Evolutionary conservation across 2,888 invertebrate genomes (phyloP), one percentile per base, ranked within the genome.

Genomic region (Erynnis tages): DNA sequence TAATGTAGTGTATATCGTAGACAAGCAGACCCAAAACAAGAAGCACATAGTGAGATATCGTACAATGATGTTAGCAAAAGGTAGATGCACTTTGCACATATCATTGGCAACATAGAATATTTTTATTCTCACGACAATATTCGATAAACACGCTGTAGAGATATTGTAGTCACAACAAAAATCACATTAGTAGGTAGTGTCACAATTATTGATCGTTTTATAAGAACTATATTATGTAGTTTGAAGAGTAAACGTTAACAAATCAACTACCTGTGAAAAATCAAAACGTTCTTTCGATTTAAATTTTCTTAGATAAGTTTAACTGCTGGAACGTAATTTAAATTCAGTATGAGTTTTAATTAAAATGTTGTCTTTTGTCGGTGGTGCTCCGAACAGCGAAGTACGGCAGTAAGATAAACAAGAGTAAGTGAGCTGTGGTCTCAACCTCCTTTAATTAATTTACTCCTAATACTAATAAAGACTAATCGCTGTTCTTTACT

Each of bases 341-440:
- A 23, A 43, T 23, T 10, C 35, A 55, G 21, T 57, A 59, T 60
- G 59, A 60, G 56, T 62, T 62, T 79, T 87, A 85, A 87, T 70
- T 78, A 76, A 81, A 84, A 63, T 82, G 71, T 89, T 88, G 74
- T 89, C 84, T 89, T 87, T 89, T 89, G 89, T 89, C 89, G 89
- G 89, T 89, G 89, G 89, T 86, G 89, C 83, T 79, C 80, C 82
- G 85, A 82, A 88, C 89, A 89, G 88, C 87, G 87, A 79, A 74
- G 84, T 82, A 80, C 86, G 82, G 85, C 82, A 82, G 79, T 50
- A 50, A 52, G 73, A 74, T 87, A 79, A 75, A 85, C 73, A 76
- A 73, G 80, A 86, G 89, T 89, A 89, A 89, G 89, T 89, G 87
- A 89, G 88, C 83, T 89, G 89, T 89, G 89, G 89, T 89, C 89